Evolutionary conservation across 2,113 vertebrate species (phyloP), one percentile per base, ranked within the genome.

Genomic region (Pelecanoides urinatrix): DNA sequence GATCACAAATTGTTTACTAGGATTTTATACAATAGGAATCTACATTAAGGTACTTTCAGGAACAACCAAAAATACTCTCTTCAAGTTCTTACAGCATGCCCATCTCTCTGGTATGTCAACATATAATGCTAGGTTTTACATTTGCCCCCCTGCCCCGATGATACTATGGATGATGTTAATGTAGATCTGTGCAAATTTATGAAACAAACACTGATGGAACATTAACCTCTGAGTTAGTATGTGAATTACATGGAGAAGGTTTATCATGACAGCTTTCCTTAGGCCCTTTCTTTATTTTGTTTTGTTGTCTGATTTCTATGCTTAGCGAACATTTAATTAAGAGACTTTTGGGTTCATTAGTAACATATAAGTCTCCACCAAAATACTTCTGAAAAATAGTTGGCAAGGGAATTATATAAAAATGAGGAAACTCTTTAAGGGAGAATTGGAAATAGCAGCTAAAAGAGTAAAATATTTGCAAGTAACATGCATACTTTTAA

Each of bases 71-170:
- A 66, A n/a, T 44, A 40, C 10, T 52, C 7, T n/a, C 9, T 56
- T 34, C 0, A 7, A 19, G 10, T 71, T 75, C 42, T 67, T 83
- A 79, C 27, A 47, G 23, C 12, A 30, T 75, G 45, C 7, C 7
- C 10, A 26, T 61, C 26, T 65, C 27, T 70, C 32, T 56, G 22
- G 12, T 34, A 45, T 13, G 11, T 42, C 22, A 61, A 45, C 40
- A 38, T 23, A 23, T 25, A 50, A 29, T 21, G 34, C 10, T 22
- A 45, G 21, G 22, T 58, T 58, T 36, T 40, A 58, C 34, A 15
- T 74, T 65, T 81, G 6, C 12, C 7, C 22, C 38, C 25, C 11
- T 3, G 4, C 5, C 15, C 20, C 0, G 1, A 3, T 0, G 2
- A 45, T 62, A 10, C 7, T 50, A 19, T 20, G 17, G 62, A 38